Conservation (phyloP, 2,113 vertebrate species). For the Zonotrichia leucophrys region DNA sequence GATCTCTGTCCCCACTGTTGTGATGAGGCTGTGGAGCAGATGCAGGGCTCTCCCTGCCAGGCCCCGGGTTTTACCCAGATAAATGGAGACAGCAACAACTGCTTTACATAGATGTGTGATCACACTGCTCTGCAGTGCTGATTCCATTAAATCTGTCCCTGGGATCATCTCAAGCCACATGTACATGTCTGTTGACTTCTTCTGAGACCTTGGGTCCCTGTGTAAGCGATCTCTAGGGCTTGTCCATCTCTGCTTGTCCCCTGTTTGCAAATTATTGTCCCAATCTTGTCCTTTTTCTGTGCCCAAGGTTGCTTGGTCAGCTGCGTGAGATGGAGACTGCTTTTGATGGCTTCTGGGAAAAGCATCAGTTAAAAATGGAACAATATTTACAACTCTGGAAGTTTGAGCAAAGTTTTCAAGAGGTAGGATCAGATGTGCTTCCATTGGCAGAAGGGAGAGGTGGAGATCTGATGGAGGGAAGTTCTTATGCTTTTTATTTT, state of each 20-base stretch:
- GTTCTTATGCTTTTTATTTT: neutral
- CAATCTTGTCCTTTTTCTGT: neutral
- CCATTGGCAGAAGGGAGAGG: neutral
- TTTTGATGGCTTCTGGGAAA: conserved; percentile 98
- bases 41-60: neutral
- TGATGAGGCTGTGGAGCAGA: neutral
- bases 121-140: neutral
- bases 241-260: neutral
- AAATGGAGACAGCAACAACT: neutral
- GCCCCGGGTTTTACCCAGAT: neutral
- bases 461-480: neutral
- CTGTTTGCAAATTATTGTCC: neutral
- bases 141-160: neutral
- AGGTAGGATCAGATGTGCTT: conserved; percentile 72
- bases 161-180: neutral
- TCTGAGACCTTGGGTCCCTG: neutral
- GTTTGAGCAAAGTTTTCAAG: conserved; percentile 92
- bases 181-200: neutral
- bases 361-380: conserved; percentile 93
- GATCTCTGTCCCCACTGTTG: accelerated
- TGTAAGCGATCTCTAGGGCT: neutral
- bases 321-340: conserved; percentile 94
- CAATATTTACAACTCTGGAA: conserved; percentile 91
- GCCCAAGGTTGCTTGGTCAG: conserved; percentile 87
- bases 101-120: neutral